A percentile compares a stretch with the other conserved stretches of the same genome.
Evolutionary conservation across 1,140 invertebrate genomes (phyloP).

Genomic region (Orchestia grillus): DNA sequence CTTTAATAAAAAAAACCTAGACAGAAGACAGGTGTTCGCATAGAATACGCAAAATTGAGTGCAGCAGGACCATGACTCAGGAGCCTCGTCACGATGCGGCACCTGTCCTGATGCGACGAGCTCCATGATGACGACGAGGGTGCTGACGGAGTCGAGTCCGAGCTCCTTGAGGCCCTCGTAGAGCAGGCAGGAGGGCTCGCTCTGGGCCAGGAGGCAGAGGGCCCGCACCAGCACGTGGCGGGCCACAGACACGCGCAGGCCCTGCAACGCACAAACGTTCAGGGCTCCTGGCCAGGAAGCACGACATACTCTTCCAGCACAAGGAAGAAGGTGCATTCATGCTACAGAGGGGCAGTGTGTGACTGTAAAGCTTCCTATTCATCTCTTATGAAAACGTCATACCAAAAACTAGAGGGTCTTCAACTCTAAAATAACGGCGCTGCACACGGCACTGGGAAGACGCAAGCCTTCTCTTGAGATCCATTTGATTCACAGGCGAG

Average conservation of each 20-base stretch:
- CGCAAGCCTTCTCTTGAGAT: too few relatives aligned
- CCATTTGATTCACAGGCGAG: too few relatives aligned
- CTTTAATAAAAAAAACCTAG: neutral
- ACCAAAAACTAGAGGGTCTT: neutral
- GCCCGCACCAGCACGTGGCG: slow-evolving; percentile 75
- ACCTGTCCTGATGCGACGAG: slow-evolving; percentile 76
- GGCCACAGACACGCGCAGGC: slow-evolving; percentile 75
- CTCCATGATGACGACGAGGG: slow-evolving; percentile 78
- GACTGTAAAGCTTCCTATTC: neutral
- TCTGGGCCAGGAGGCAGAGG: slow-evolving; percentile 75
- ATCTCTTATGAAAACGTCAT: neutral
- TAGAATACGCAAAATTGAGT: neutral
- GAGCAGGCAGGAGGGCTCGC: slow-evolving; percentile 73
- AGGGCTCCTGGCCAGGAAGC: neutral
- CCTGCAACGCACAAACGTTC: slow-evolving; percentile 63
- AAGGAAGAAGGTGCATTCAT: neutral
- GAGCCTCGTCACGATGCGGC: neutral
- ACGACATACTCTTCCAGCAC: neutral
- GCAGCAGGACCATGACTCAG: neutral
- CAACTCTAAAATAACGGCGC: too few relatives aligned
- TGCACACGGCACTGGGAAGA: too few relatives aligned
- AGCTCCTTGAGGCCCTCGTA: slow-evolving; percentile 75
- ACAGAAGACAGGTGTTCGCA: neutral
- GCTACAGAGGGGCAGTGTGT: neutral
- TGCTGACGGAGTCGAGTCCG: slow-evolving; percentile 76